Conservation (phyloP, 2,888 invertebrate genomes). For the Tetrapedia diversipes region DNA sequence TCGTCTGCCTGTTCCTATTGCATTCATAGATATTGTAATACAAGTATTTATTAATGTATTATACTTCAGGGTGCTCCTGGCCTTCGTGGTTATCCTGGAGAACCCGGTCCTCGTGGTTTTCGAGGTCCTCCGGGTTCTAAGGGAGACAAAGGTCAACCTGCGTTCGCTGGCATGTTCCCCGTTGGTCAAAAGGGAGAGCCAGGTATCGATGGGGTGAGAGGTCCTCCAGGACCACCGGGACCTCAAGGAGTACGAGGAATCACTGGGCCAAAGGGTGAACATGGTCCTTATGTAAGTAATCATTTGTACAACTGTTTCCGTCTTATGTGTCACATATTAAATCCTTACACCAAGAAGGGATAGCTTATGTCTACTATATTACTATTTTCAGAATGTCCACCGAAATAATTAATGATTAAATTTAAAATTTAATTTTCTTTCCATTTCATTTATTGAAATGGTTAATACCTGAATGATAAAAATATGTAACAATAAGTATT, state of each 20-base stretch:
- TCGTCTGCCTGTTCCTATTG: too few relatives aligned
- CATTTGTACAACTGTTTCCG: too few relatives aligned
- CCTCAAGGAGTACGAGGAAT: constrained; percentile 86
- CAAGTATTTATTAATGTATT: background rate
- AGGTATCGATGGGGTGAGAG: constrained; percentile 89
- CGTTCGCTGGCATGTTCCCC: constrained; percentile 87
- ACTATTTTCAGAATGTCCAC: too few relatives aligned
- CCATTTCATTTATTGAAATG: too few relatives aligned
- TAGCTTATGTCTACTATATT: too few relatives aligned
- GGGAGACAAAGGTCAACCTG: constrained; percentile 93
- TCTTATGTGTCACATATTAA: too few relatives aligned
- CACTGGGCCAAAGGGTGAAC: constrained; percentile 86
- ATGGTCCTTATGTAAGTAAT: constrained; percentile 85
- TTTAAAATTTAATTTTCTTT: too few relatives aligned
- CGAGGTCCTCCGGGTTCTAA: constrained; percentile 87
- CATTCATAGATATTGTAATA: too few relatives aligned
- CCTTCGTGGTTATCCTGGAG: constrained; percentile 87
- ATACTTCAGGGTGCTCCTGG: constrained; percentile 87
- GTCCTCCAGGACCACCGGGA: constrained; percentile 87
- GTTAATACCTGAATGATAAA: too few relatives aligned
- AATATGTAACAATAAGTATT: too few relatives aligned
- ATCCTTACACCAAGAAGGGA: too few relatives aligned
- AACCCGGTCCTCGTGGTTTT: constrained; percentile 90
- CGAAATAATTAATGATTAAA: too few relatives aligned
- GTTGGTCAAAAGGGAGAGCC: constrained; percentile 95